A percentile compares a stretch with the other conserved stretches of the same genome.
These are phyloP conservation scores for Meganola albula DNA, from an alignment of 2,888 invertebrate species.

Conservation along the genomic window DNA sequence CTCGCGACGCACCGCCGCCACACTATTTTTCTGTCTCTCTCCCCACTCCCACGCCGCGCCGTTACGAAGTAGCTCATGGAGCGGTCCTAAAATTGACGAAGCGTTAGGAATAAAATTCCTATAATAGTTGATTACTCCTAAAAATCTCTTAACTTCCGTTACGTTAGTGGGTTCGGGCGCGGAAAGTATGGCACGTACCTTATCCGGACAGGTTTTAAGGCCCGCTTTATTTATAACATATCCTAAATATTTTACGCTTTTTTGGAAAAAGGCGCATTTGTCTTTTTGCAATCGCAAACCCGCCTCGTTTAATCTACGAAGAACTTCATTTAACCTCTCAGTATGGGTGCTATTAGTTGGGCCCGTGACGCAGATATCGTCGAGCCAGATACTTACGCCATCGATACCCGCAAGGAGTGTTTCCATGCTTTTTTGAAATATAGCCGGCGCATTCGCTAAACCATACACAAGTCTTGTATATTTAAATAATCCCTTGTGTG, in stretches of 20 bases:
- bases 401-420: constrained; percentile 21
- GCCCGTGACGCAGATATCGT: constrained; percentile 27
- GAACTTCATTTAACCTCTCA: constrained; percentile 14
- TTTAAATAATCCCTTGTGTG: constrained; percentile 29
- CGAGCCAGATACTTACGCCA: constrained; percentile 23
- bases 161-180: constrained; percentile 20
- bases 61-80: constrained; percentile 14
- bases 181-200: constrained; percentile 24
- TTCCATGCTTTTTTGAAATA: constrained; percentile 41
- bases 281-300: constrained; percentile 11
- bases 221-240: constrained; percentile 10
- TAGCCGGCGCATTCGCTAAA: constrained; percentile 33
- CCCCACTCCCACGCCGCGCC: constrained; percentile 10
- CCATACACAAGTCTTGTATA: constrained; percentile 32
- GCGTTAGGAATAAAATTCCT: constrained; percentile 27
- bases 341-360: constrained; percentile 7
- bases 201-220: constrained; percentile 6
- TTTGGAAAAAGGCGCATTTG: constrained; percentile 2
- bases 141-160: constrained; percentile 21
- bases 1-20: constrained; percentile 4
- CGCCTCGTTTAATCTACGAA: constrained; percentile 14
- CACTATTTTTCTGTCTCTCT: constrained; percentile 2
- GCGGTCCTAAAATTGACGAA: constrained; percentile 18
- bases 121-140: constrained; percentile 30
- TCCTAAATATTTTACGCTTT: constrained; percentile 6